Evolutionary conservation across 2,888 invertebrate genomes (phyloP), one percentile per base, ranked within the genome.

Genomic region (Gnatocerus cornutus): DNA sequence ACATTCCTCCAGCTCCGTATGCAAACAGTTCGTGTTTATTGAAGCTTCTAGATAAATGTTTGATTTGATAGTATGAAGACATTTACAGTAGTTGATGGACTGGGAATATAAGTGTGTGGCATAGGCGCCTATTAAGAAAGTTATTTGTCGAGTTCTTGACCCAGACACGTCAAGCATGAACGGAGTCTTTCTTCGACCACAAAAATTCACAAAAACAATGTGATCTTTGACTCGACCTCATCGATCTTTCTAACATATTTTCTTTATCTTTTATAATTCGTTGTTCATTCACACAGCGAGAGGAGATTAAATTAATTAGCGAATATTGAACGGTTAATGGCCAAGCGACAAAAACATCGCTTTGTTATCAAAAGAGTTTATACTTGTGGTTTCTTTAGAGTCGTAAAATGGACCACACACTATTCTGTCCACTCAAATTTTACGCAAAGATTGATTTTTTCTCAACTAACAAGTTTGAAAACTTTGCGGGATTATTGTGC

Each of bases 21-120:
- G 29, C 53, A 52, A 55, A 52, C 63, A 61, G 12, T 39, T 41
- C 45, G 27, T 65, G 39, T 65, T 55, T 55, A 56, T 56, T 46
- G 43, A 65, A 46, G 65, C 65, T 65, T 46, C 65, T 56, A 48
- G 56, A 46, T 65, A 56, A 64, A 64, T 65, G 53, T 65, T 65
- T 65, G 65, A 33, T 65, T 45, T 65, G 48, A 48, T 56, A 33
- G 43, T 29, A 61, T 33, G 37, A 59, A 59, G 59, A 59, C 21
- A 43, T 46, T 50, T 52, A 29, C 48, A 16, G 64, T 33, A 52
- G 52, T 52, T 33, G 53, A 53, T 64, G 53, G 48, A 61, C 61
- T 45, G 52, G 14, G 33, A 16, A 63, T 39, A 53, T 43, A 29
- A 63, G 52, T 65, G 39, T 65, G 67, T 66, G 48, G 30, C 43